Percentiles rank a stretch among this genome's conserved stretches.
phyloP scores from a whole-genome alignment of 1,140 invertebrate genomes.

The Bombus huntii region DNA sequence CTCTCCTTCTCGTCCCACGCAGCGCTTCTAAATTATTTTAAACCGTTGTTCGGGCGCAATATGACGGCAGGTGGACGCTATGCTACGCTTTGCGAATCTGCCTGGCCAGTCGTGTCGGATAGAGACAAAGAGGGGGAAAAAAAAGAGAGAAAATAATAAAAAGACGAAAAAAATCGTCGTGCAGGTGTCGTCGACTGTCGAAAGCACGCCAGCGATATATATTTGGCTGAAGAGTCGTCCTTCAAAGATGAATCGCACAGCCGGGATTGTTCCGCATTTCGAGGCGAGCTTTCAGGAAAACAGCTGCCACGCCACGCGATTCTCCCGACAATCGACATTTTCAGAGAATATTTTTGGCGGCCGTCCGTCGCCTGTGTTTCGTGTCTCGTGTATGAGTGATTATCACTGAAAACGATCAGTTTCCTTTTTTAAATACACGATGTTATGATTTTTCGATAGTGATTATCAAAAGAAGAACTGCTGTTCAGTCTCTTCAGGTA shows the following conservation, averaged over 20 bases:
- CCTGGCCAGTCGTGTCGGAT: not conserved
- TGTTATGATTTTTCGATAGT: too few species aligned
- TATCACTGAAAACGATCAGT: not conserved
- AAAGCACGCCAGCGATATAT: conserved; percentile 58
- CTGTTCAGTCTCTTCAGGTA: not conserved
- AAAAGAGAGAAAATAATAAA: not conserved
- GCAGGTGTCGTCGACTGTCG: conserved; percentile 61
- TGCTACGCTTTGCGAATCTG: conserved; percentile 10
- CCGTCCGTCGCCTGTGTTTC: not conserved
- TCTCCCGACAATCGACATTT: not conserved
- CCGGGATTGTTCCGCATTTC: conserved; percentile 18
- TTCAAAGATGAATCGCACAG: conserved; percentile 30
- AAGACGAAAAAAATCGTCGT: conserved; percentile 38
- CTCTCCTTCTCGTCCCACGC: conserved; percentile 7
- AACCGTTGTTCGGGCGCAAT: conserved; percentile 61
- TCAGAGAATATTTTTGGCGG: not conserved
- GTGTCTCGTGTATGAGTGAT: not conserved
- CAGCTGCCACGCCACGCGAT: not conserved
- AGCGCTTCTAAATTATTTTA: conserved; percentile 66
- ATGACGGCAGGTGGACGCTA: conserved; percentile 41
- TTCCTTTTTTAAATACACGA: not conserved
- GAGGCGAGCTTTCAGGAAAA: conserved; percentile 10
- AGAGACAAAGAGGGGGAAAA: not conserved
- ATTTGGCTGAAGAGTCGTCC: conserved; percentile 58
- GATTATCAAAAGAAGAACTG: too few species aligned